Percentiles rank a stretch among this genome's conserved stretches.
Evolutionary conservation across 2,797 vertebrate species (phyloP).

Genomic region (Allobates femoralis): DNA sequence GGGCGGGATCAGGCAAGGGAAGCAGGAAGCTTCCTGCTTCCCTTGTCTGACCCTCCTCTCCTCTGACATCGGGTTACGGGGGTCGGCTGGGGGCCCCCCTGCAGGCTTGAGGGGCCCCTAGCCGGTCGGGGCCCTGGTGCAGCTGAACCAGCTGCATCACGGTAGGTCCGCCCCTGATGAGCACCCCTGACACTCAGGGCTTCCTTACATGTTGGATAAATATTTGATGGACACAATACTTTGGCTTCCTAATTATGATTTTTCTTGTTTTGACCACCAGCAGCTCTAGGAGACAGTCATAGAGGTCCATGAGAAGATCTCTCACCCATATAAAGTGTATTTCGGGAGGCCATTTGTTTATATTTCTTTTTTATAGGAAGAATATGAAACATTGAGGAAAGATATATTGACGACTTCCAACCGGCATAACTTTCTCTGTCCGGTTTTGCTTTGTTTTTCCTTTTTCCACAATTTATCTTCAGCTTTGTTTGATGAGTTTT

Average conservation of each 20-base stretch:
- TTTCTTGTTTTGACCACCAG: background rate
- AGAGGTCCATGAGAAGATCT: too few relatives aligned
- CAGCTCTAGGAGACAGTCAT: background rate
- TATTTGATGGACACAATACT: background rate
- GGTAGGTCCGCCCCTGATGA: too few relatives aligned
- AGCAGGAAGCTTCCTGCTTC: too few relatives aligned
- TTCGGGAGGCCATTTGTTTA: background rate
- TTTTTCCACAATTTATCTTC: background rate
- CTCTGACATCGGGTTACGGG: too few relatives aligned
- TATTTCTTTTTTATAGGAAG: background rate
- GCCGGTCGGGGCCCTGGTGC: too few relatives aligned
- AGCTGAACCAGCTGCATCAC: too few relatives aligned
- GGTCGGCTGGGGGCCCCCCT: too few relatives aligned
- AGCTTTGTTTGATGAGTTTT: background rate
- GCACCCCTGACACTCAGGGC: background rate
- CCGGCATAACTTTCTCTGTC: background rate
- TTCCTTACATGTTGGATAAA: background rate
- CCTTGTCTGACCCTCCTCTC: too few relatives aligned
- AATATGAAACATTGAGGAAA: background rate
- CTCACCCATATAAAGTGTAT: background rate
- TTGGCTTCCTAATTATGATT: background rate
- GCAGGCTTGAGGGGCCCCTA: too few relatives aligned
- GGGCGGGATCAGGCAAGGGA: too few relatives aligned
- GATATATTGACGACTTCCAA: background rate
- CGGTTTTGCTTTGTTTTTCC: background rate